phyloP scores from a whole-genome alignment of 2,888 invertebrate species.

The Ormyrus thymus region DNA sequence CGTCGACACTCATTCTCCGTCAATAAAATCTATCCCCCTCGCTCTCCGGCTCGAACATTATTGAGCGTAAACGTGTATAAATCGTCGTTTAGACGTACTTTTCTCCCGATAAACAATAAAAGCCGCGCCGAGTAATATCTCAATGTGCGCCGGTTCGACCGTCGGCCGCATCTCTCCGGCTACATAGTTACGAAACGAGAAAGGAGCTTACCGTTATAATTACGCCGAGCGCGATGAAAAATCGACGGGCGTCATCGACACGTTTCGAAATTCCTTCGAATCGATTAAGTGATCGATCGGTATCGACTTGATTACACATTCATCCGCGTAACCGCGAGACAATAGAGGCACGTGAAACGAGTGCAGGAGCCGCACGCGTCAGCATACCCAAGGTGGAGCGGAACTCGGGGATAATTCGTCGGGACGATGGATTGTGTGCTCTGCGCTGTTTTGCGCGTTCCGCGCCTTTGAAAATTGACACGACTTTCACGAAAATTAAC shows the following conservation, averaged over 20 bases:
- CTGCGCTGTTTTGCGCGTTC: slow-evolving; percentile 9
- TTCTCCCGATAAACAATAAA: background rate
- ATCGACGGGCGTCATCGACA: slow-evolving; percentile 8
- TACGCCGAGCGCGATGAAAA: slow-evolving; percentile 26
- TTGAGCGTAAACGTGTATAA: slow-evolving; percentile 11
- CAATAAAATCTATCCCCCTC: background rate
- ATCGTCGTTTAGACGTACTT: slow-evolving; percentile 6
- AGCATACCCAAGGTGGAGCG: background rate
- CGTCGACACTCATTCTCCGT: background rate
- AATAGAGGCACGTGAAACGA: background rate
- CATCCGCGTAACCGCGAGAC: background rate
- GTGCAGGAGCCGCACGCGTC: background rate
- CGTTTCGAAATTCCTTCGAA: slow-evolving; percentile 30
- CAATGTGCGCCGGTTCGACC: background rate
- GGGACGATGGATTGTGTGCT: slow-evolving; percentile 14
- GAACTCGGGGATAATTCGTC: slow-evolving; percentile 5
- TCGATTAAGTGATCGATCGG: slow-evolving; percentile 25
- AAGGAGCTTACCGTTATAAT: slow-evolving; percentile 37
- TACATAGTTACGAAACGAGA: slow-evolving; percentile 42
- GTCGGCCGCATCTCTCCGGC: too few species aligned
- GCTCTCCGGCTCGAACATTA: background rate
- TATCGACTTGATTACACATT: slow-evolving; percentile 8
- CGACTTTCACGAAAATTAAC: slow-evolving; percentile 52
- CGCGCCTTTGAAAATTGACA: slow-evolving; percentile 26
- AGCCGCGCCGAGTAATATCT: background rate